Conservation (phyloP, 2,797 vertebrate species). For the Ispidina lecontei region DNA sequence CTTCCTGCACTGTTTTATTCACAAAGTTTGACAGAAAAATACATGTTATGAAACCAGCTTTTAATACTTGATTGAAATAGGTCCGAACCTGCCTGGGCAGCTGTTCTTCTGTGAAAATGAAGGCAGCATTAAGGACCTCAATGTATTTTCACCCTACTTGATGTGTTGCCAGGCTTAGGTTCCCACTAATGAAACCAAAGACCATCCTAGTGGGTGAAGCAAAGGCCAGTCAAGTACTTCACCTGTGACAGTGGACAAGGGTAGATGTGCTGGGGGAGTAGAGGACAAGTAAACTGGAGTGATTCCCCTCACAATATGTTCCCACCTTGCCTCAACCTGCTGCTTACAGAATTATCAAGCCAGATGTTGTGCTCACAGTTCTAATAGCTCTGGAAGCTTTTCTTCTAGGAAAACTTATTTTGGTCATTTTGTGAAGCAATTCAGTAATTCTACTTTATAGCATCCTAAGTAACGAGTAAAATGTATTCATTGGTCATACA, state of each 20-base stretch:
- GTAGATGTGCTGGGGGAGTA: background rate
- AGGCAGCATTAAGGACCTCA: background rate
- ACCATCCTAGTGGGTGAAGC: background rate
- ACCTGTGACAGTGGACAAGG: background rate
- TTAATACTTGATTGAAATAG: slow-evolving; percentile 30
- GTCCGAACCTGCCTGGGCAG: background rate
- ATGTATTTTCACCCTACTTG: background rate
- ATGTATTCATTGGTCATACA: background rate
- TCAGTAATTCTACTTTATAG: background rate
- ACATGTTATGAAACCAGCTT: slow-evolving; percentile 56
- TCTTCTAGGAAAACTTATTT: background rate
- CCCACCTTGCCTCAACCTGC: background rate
- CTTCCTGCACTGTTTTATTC: slow-evolving; percentile 76
- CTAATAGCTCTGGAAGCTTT: background rate
- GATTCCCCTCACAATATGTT: background rate
- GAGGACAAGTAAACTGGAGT: background rate
- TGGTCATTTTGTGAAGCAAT: background rate
- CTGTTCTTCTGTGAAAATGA: background rate
- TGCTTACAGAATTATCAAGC: background rate
- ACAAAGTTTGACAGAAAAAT: slow-evolving; percentile 70
- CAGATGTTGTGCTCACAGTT: background rate
- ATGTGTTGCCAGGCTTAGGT: background rate
- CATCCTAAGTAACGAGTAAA: background rate
- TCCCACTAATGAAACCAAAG: background rate
- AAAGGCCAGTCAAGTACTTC: background rate